These are phyloP conservation scores for Emydocephalus ijimae DNA, from an alignment of 2,113 vertebrate genomes.

Conservation along the genomic window DNA sequence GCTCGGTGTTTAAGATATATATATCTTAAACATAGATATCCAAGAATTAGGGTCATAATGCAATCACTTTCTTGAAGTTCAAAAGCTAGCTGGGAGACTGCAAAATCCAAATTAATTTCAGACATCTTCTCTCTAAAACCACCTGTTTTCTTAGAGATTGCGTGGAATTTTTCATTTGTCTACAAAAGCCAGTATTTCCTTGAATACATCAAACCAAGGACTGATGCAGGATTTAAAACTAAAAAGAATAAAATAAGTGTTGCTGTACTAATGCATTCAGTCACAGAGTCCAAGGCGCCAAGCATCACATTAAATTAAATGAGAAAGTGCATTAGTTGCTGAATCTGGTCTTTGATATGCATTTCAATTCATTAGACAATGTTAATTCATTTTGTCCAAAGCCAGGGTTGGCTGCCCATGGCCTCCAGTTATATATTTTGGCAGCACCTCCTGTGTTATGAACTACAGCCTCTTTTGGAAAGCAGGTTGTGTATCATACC, in stretches of 20 bases:
- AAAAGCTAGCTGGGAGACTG: background rate
- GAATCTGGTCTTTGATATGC: conserved; percentile 2
- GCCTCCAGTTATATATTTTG: background rate
- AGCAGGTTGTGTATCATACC: background rate
- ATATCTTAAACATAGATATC: background rate
- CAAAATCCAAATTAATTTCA: background rate
- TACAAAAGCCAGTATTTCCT: background rate
- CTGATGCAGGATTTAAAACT: conserved; percentile 4
- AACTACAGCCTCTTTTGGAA: background rate
- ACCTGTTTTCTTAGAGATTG: background rate
- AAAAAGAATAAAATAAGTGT: conserved; percentile 8
- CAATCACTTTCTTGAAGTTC: background rate
- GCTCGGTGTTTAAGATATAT: no score
- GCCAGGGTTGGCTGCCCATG: background rate
- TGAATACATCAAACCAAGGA: conserved; percentile 3
- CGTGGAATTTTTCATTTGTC: background rate
- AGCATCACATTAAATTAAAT: conserved; percentile 6
- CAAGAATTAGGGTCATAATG: background rate
- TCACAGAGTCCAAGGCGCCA: background rate
- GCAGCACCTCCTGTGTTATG: background rate
- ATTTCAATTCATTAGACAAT: background rate
- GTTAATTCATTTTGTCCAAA: background rate
- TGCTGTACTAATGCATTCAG: background rate
- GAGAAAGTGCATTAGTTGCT: background rate
- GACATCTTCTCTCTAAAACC: background rate